Base-by-base conservation (phyloP, 2,113 vertebrate species). In the Cheilinus undulatus region DNA sequence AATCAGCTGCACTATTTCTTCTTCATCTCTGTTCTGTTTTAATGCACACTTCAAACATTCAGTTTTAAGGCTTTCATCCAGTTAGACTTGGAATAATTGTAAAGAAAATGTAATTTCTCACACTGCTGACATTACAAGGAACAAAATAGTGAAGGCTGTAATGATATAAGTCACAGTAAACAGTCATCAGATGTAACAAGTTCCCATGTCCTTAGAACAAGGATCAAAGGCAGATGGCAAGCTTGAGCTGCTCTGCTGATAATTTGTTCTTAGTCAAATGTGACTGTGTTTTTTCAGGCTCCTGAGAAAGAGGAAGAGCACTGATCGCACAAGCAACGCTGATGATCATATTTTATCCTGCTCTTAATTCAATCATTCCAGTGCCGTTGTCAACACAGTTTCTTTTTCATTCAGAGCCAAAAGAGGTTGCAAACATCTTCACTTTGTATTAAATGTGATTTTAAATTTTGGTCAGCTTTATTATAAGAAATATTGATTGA, bases 151-250 rank as follows among this genome's bases (percentile, higher is more conserved):
- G 23, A 19, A 63, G 57, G 48, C 9, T 52, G 28, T 19, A 57
- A 69, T 40, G 24, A 48, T 65, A 42, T 23, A 59, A 59, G 54
- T 74, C 45, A 59, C 46, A 70, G 53, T 38, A 53, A 26, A 23
- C 59, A 74, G 53, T 53, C 52, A 80, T 60, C 65, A 80, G 71
- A 80, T 69, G 71, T 69, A 74, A 69, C 70, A 80, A 69, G 64
- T 74, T 69, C 57, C 54, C 4, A 20, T 56, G 50, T 69, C 58
- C 58, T 59, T 15, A 62, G 64, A 57, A 63, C 69, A 68, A 69
- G 56, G 58, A 19, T 50, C 66, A 77, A 57, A 57, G 66, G 52
- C 76, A 68, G 76, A 62, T 79, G 56, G 49, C 68, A 43, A 73
- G 57, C 45, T 40, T 36, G 52, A 64, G 64, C 58, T 69, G 51